Base-by-base conservation (phyloP, 1,140 invertebrate species). In the Eciton burchellii region DNA sequence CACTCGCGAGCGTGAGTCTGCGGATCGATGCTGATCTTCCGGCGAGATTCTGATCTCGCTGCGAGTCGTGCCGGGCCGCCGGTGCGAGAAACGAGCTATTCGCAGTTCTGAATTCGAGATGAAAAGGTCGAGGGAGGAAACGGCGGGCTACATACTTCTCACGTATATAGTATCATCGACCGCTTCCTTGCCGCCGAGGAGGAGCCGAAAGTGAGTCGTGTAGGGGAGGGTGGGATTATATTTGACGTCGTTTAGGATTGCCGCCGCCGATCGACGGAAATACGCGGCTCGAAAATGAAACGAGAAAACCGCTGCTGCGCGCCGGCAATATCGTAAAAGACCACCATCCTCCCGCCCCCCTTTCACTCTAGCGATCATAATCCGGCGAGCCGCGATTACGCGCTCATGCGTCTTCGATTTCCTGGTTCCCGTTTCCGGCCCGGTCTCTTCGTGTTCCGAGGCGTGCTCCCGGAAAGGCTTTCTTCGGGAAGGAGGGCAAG, bases 211-310 rank as follows among this genome's bases (percentile, higher is more conserved):
- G 45, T 26, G 41, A 79, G 35, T 56, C 35, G 43, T 26, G 62
- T n/a, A n/a, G 9, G 65, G 11, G n/a, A n/a, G 21, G 3, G n/a
- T 3, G 45, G 16, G 56, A 79, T 79, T 56, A 68, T 79, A 70
- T 79, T 79, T 79, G 73, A 76, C 35, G 26, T 70, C 74, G 74
- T 79, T 79, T 79, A 79, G 12, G 56, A 63, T 43, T 79, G 56
- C 49, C 52, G 70, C 35, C 21, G 63, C 56, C 21, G 74, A 79
- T 79, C 74, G 63, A 68, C 41, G 35, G n/a, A 21, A 56, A 66
- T 56, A 77, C 62, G 60, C 60, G 66, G 54, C 21, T 49, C 54
- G 49, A 68, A 79, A 79, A 63, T 79, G 49, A 35, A 79, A 70
- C 49, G 74, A 68, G 63, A 45, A 43, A 16, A 29, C 43, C 49